A percentile compares a stretch with the other conserved stretches of the same genome.
Conservation (phyloP, 2,113 vertebrate species). For the Petrocephalus zakoni region DNA sequence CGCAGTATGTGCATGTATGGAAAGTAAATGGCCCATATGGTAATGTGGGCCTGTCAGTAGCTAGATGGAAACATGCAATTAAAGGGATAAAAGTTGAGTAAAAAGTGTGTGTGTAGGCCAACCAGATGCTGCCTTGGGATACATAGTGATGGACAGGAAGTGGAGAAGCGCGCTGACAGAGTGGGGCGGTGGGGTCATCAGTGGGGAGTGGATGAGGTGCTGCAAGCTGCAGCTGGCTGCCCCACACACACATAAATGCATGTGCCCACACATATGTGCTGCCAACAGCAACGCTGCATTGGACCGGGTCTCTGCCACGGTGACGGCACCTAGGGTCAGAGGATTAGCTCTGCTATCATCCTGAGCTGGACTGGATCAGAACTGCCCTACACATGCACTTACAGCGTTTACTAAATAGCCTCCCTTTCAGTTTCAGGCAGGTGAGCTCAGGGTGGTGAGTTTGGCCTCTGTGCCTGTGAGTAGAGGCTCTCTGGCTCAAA, state of each 20-base stretch:
- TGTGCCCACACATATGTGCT: neutral
- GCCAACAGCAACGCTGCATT: neutral
- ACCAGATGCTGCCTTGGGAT: neutral
- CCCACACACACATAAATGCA: slow-evolving; percentile 28
- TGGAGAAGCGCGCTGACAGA: neutral
- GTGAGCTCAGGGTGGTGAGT: neutral
- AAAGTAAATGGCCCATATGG: neutral
- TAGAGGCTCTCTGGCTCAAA: neutral
- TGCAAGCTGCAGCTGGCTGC: neutral
- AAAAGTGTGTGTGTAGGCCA: neutral
- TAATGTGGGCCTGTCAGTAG: neutral
- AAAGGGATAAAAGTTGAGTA: neutral
- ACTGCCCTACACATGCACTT: neutral
- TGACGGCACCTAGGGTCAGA: neutral
- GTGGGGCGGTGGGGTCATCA: neutral
- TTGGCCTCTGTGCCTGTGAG: neutral
- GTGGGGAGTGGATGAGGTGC: neutral
- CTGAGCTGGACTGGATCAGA: neutral
- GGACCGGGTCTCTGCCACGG: neutral
- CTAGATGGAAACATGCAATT: neutral
- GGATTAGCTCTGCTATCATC: neutral
- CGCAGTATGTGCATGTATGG: neutral
- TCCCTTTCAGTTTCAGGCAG: neutral
- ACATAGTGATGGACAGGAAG: neutral
- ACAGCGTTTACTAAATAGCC: neutral